Conservation (phyloP, 2,888 invertebrate genomes). For the Cataglyphis cursor region DNA sequence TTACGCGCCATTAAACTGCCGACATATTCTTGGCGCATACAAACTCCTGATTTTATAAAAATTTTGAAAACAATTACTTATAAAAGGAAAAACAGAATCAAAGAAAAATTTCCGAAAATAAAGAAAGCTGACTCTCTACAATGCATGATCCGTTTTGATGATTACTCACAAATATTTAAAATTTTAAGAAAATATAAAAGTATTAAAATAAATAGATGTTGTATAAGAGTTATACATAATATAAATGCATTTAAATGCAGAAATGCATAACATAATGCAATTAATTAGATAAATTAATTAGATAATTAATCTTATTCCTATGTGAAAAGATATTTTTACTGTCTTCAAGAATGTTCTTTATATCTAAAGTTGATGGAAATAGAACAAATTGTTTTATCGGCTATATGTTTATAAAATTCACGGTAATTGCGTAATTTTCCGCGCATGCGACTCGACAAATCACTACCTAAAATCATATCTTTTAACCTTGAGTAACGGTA, state of each 20-base stretch:
- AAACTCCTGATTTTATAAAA: conserved; percentile 27
- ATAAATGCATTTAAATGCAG: background rate
- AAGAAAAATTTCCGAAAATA: background rate
- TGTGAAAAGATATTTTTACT: background rate
- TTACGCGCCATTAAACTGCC: conserved; percentile 43
- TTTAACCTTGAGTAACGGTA: conserved; percentile 47
- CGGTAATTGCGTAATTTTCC: background rate
- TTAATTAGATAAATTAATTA: background rate
- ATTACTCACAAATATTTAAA: background rate
- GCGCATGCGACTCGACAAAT: conserved; percentile 42
- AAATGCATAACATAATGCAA: background rate
- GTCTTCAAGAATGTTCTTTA: background rate
- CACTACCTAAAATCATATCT: conserved; percentile 45
- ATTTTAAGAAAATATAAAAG: background rate
- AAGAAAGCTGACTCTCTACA: background rate
- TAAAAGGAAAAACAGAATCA: background rate
- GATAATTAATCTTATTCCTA: background rate
- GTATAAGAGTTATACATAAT: background rate
- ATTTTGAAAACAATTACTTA: conserved; percentile 8
- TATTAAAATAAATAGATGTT: background rate
- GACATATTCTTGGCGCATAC: background rate
- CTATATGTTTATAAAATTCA: conserved; percentile 9
- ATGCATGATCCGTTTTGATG: background rate
- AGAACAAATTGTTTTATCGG: background rate
- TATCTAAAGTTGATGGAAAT: background rate